Conservation (phyloP, 2,113 vertebrate species). For the Crypturellus undulatus region DNA sequence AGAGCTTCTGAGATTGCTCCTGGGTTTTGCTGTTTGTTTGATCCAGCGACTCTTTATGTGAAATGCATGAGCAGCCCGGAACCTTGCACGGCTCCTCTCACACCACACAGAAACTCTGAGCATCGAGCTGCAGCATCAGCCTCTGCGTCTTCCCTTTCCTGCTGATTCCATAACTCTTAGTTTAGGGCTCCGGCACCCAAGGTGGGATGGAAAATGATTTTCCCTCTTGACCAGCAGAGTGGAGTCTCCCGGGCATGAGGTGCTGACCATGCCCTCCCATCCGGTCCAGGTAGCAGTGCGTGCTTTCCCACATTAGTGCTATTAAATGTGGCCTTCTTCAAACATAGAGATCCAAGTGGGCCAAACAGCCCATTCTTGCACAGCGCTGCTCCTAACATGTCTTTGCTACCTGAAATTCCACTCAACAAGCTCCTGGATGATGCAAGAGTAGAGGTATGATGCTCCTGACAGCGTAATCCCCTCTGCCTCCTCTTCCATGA, state of each 20-base stretch:
- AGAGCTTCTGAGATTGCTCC: neutral
- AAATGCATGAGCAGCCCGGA: neutral
- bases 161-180: neutral
- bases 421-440: accelerated
- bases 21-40: neutral
- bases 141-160: accelerated
- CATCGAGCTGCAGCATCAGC: neutral
- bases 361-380: accelerated
- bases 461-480: neutral
- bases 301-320: neutral
- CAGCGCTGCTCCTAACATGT: neutral
- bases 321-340: neutral
- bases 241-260: accelerated
- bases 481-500: neutral
- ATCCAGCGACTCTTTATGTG: neutral
- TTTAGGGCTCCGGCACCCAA: neutral
- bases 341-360: accelerated
- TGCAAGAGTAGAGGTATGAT: accelerated
- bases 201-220: neutral
- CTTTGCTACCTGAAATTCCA: neutral
- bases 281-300: neutral
- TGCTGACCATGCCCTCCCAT: accelerated
- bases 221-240: neutral
- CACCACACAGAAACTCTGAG: neutral
- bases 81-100: neutral